Percentiles rank a stretch among this genome's conserved stretches.
phyloP scores from a whole-genome alignment of 1,140 invertebrate genomes.

The Sycophaga agraensis region DNA sequence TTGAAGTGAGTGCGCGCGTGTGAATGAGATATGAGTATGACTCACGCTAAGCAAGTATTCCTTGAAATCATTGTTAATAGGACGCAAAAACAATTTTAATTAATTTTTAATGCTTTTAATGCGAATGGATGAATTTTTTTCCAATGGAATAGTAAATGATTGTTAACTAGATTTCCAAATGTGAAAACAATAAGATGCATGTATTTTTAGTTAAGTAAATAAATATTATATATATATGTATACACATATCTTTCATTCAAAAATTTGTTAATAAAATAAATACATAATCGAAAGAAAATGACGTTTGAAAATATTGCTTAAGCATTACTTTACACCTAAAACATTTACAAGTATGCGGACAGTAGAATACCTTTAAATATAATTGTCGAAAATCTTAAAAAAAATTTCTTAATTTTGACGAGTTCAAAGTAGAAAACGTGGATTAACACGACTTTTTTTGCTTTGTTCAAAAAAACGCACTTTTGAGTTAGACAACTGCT shows the following conservation, averaged over 20 bases:
- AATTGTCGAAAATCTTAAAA: too few species aligned
- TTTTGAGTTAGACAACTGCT: too few species aligned
- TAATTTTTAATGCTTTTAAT: not conserved
- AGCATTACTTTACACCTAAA: too few species aligned
- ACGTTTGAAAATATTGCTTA: not conserved
- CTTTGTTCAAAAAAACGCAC: too few species aligned
- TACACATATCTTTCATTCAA: constrained; percentile 14
- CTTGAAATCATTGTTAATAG: constrained; percentile 19
- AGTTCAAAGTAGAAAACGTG: too few species aligned
- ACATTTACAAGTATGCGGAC: too few species aligned
- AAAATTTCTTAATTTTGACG: too few species aligned
- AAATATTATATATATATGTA: constrained; percentile 31
- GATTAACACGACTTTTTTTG: too few species aligned
- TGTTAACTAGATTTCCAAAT: constrained; percentile 21
- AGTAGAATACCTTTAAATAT: too few species aligned
- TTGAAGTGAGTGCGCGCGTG: constrained; percentile 2
- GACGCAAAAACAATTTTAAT: constrained; percentile 9
- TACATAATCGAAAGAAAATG: not conserved
- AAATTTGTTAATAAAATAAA: constrained; percentile 17
- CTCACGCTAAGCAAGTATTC: constrained; percentile 3
- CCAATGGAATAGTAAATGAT: constrained; percentile 2
- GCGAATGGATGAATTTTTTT: constrained; percentile 5
- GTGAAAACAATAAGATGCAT: constrained; percentile 23
- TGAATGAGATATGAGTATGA: constrained; percentile 6
- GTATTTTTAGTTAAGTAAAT: constrained; percentile 33